Evolutionary conservation across 2,888 invertebrate species (phyloP).

Genomic region (Bellardia bayeri): DNA sequence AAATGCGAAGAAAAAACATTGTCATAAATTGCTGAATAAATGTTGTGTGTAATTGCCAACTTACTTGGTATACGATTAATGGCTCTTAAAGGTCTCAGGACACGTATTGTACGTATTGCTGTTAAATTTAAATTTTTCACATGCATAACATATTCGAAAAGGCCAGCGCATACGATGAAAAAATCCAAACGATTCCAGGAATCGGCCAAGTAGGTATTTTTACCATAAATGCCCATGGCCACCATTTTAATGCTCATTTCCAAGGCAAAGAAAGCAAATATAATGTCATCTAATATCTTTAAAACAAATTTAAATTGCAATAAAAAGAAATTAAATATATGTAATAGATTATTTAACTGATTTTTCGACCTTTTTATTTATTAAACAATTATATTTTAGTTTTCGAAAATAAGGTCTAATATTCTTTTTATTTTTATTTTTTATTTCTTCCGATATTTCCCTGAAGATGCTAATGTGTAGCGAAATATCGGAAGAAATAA

Average conservation of each 20-base stretch:
- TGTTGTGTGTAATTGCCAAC: conserved; percentile 79
- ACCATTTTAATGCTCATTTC: conserved; percentile 99
- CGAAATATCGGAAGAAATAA: no score
- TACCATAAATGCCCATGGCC: conserved; percentile 98
- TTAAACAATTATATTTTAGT: no score
- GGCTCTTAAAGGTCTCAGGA: conserved; percentile 97
- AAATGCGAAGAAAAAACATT: not conserved
- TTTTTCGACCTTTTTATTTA: no score
- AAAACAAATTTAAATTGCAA: conserved; percentile 74
- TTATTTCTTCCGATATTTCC: no score
- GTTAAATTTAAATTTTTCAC: conserved; percentile 99
- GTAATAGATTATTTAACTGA: no score
- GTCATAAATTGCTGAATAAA: no score
- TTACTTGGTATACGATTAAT: conserved; percentile 99
- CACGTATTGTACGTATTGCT: conserved; percentile 98
- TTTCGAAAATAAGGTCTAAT: no score
- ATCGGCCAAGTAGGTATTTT: conserved; percentile 97
- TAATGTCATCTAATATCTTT: conserved; percentile 98
- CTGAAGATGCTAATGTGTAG: no score
- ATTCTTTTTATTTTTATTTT: no score
- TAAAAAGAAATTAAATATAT: not conserved
- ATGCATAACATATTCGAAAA: conserved; percentile 95
- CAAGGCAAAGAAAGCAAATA: conserved; percentile 98
- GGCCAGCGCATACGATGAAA: conserved; percentile 98
- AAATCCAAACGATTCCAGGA: conserved; percentile 99